Base-by-base conservation (phyloP, 2,797 vertebrate genomes). In the Emydoidea blandingii region DNA sequence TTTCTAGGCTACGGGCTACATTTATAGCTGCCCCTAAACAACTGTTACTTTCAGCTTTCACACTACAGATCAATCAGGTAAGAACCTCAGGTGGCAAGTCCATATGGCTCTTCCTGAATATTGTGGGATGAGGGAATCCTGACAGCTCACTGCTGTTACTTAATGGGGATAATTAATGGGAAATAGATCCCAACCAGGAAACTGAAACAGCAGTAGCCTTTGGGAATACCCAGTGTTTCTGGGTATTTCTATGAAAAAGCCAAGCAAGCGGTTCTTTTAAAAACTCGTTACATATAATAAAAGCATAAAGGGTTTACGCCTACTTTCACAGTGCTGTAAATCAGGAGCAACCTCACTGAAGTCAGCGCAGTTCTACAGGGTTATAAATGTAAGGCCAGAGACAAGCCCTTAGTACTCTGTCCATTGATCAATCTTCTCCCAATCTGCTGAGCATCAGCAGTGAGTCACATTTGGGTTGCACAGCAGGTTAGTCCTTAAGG, bases 21-120 rank as follows among this genome's bases (percentile, higher is more conserved):
- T 49, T 79, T 91, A 85, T 37, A 84, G 83, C 27, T 89, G 44
- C 78, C 82, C n/a, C 85, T 83, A 83, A 93, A 74, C 62, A 88
- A 92, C 79, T 76, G 86, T 12, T 83, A 74, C 52, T 44, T 92
- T 91, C 79, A 87, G 82, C 81, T 91, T 92, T 89, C 83, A 93
- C 89, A 89, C 59, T n/a, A 7, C 79, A 12, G 27, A 91, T 12
- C 90, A 44, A 34, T 90, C 91, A 92, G 79, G 25, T 80, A 23
- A 87, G 88, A 93, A 81, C 21, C 49, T 90, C 52, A 68, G 19
- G 2, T 92, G 74, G n/a, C 23, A 87, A 79, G 79, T 72, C 93
- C 44, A 18, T 79, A 91, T 31, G 68, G 76, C 25, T 52, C 59
- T 84, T 83, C 9, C 72, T 44, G 41, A 84, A 86, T 41, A 25